Evolutionary conservation across 2,113 vertebrate species (phyloP), one percentile per base, ranked within the genome.

Genomic region (Setophaga coronata): DNA sequence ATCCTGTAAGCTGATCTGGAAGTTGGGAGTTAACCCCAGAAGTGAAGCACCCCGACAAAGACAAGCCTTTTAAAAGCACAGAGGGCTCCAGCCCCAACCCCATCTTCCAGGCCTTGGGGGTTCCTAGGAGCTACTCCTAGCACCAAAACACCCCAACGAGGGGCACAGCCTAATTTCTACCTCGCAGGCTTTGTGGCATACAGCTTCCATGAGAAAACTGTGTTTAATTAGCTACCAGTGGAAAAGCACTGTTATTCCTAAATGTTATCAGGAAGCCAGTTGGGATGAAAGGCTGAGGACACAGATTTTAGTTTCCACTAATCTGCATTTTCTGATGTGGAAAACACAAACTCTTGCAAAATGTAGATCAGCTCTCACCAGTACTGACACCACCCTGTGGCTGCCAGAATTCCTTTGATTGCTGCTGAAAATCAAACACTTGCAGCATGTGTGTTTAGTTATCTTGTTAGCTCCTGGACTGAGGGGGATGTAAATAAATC

Each of bases 321-420:
- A 23, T 42, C 60, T 53, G 10, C 43, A 56, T 64, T 45, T 81
- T 38, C 26, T 43, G 4, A 73, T 2, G 8, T 10, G 18, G 45
- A 71, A 66, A 57, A 43, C 38, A 8, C n/a, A 54, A 31, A 18
- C 1, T 54, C 14, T 54, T 36, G 17, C 33, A 54, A 42, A 65
- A 45, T 0, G 0, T 8, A 60, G 26, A 48, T 56, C 9, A 12
- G 18, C 23, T 78, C n/a, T 69, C 12, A 40, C 4, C 29, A n/a
- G 26, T 7, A 62, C 18, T 17, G 19, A 19, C 18, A 21, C 18
- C 57, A 50, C 21, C 31, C 40, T 43, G 11, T 31, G 61, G 54
- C 54, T 82, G 10, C 21, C 36, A 38, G 50, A 70, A 53, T 29
- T 29, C 6, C 4, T 73, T 7, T 28, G 60, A 18, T 15, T 5